phyloP scores from a whole-genome alignment of 2,113 vertebrate genomes.

The Fukomys damarensis region DNA sequence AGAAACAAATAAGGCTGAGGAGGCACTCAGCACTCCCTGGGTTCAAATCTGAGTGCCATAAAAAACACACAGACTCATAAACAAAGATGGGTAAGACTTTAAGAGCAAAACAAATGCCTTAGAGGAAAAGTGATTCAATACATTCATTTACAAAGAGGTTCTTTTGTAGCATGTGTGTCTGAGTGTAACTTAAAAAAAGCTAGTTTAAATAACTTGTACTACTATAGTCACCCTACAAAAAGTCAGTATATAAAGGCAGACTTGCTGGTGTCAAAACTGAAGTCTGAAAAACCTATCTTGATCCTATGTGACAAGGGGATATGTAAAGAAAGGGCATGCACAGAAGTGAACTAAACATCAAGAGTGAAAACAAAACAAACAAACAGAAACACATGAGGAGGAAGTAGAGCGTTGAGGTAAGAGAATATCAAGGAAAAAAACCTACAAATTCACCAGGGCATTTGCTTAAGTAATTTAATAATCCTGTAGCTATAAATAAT shows the following conservation, averaged over 20 bases:
- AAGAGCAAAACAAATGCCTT: not conserved
- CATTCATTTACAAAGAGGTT: not conserved
- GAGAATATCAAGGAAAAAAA: not conserved
- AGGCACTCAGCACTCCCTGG: not conserved
- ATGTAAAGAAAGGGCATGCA: not conserved
- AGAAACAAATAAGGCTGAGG: not conserved
- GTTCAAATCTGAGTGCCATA: not conserved
- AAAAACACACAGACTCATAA: not conserved
- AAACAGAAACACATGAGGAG: not conserved
- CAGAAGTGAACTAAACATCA: not conserved
- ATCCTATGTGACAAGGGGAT: not conserved
- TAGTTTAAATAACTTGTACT: not conserved
- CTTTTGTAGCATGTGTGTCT: not conserved
- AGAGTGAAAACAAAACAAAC: not conserved
- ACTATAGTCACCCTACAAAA: not conserved
- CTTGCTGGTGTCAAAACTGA: slow-evolving; percentile 27
- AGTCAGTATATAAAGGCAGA: not conserved
- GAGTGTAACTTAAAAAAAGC: not conserved
- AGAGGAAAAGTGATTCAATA: not conserved
- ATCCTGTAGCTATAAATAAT: not conserved
- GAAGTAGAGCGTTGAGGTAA: not conserved
- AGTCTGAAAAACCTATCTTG: not conserved
- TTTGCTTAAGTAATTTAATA: not conserved
- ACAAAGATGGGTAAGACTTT: not conserved
- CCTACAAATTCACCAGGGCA: not conserved